Evolutionary conservation across 1,140 invertebrate species (phyloP).

Genomic region (Bombus huntii): DNA sequence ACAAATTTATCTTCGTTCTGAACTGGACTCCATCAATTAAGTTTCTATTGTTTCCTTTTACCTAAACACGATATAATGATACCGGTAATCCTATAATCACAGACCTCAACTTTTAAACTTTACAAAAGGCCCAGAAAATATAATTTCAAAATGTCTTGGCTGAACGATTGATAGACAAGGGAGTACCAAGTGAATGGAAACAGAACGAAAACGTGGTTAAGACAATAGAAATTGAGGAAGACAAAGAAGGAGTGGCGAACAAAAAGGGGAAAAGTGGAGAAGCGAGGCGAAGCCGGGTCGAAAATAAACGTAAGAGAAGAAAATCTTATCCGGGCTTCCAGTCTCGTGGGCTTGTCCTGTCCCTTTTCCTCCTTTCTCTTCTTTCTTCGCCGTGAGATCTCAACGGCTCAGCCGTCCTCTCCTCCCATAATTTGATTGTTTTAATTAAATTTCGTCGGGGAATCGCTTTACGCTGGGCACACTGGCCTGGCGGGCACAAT

Average conservation of each 20-base stretch:
- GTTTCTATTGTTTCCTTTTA: not conserved
- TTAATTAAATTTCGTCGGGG: conserved; percentile 82
- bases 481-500: conserved; percentile 78
- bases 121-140: not conserved
- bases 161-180: conserved; percentile 10
- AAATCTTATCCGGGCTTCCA: conserved; percentile 76
- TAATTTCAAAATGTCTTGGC: conserved; percentile 11
- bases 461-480: conserved; percentile 81
- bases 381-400: conserved; percentile 65
- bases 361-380: conserved; percentile 65
- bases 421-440: conserved; percentile 83
- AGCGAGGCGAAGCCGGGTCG: conserved; percentile 54
- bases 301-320: conserved; percentile 76
- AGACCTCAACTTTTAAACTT: too few relatives aligned
- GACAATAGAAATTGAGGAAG: conserved; percentile 1
- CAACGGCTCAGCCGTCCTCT: conserved; percentile 77
- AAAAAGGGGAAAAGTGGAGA: conserved; percentile 11
- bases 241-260: conserved; percentile 14
- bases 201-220: conserved; percentile 24
- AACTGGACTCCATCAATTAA: too few relatives aligned
- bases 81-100: too few relatives aligned
- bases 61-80: not conserved
- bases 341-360: conserved; percentile 64
- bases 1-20: too few relatives aligned
- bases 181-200: not conserved